Conservation (phyloP, 2,797 vertebrate species). For the Hydrophis major region DNA sequence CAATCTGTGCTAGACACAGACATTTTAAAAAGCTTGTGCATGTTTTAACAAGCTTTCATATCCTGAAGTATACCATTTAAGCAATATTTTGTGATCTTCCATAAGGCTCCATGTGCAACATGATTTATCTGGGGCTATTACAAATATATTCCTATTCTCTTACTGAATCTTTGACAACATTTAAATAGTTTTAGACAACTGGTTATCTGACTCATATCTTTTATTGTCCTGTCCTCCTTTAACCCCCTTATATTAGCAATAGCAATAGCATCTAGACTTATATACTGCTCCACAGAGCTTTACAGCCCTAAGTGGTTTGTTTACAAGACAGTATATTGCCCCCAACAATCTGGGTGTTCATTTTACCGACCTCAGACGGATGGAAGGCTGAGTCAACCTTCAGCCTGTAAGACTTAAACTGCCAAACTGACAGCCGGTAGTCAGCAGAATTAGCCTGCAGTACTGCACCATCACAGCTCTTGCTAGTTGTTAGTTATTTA, state of each 20-base stretch:
- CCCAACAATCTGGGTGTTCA: no score
- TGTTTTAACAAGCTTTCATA: neutral
- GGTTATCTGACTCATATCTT: neutral
- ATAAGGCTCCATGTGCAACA: neutral
- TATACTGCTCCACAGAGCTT: no score
- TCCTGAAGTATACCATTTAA: neutral
- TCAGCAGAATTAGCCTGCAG: no score
- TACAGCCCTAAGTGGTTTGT: no score
- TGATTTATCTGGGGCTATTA: neutral
- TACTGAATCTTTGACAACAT: neutral
- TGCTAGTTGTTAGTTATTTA: neutral
- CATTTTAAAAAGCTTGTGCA: neutral
- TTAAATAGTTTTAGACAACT: neutral
- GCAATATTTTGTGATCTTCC: neutral
- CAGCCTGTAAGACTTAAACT: no score
- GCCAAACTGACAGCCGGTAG: no score
- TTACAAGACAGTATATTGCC: no score
- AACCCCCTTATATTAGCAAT: neutral
- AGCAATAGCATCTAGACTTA: no score
- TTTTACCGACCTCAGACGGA: no score
- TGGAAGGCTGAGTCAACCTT: no score
- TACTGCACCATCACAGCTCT: no score
- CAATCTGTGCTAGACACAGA: neutral
- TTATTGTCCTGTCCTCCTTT: neutral
- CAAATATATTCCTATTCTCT: neutral